Base-by-base conservation (phyloP, 2,888 invertebrate species). In the Clostera curtula region DNA sequence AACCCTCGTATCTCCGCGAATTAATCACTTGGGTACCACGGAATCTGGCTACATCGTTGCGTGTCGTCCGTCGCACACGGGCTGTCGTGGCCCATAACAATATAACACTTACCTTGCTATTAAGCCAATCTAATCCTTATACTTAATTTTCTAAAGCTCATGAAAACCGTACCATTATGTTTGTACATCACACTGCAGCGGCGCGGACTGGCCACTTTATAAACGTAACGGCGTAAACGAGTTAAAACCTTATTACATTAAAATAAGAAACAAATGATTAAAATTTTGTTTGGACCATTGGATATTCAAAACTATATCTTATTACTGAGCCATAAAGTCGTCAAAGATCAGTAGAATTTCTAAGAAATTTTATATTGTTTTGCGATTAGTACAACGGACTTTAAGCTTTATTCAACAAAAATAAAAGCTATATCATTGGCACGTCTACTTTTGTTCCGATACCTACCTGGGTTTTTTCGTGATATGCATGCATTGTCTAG, bases 1-100 rank as follows among this genome's bases (percentile, higher is more conserved):
- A 18, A 8, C n/a, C 3, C n/a, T 3, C 10, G 4, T 43, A 49
- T 51, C 48, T 43, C 26, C 9, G 12, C 26, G 39, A 36, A 25
- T 25, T 40, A 40, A 49, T 49, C 52, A 53, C 66, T 12, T 64
- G 60, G 62, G 46, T 42, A 49, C 14, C 50, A 32, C 29, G 46
- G 40, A 52, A 54, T 54, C 54, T 49, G 50, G 53, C n/a, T n/a
- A n/a, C 56, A 59, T 65, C 70, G 66, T 71, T 73, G 76, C 76
- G 73, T 75, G 72, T n/a, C n/a, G n/a, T n/a, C 72, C 76, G 69
- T 65, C 71, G 71, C 74, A 74, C 73, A 63, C 72, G 68, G 66
- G 59, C 65, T 70, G 67, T 68, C 71, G 54, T 60, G 62, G 59
- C 51, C 46, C 41, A 43, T 35, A 18, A 31, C 61, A 39, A 56